phyloP scores from a whole-genome alignment of 1,140 invertebrate species.

The Caligus rogercresseyi region DNA sequence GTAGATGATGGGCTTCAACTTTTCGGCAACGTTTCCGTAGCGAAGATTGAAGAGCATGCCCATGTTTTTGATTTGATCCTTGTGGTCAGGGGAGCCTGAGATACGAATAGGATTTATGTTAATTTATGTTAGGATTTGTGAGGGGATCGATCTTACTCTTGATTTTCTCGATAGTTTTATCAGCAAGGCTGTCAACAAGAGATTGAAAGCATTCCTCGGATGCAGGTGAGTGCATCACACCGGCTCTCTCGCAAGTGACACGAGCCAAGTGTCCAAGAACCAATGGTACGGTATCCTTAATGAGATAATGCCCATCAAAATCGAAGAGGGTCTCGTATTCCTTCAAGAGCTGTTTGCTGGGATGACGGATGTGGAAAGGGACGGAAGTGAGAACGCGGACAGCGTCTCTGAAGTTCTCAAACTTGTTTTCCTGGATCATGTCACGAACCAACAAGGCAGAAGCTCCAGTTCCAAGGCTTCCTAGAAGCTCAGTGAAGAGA shows the following conservation, averaged over 20 bases:
- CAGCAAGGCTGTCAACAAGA: neutral
- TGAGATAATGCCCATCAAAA: neutral
- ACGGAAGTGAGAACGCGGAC: neutral
- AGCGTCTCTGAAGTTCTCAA: constrained; percentile 11
- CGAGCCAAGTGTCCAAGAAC: constrained; percentile 10
- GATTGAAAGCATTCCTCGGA: neutral
- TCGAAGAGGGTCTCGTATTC: constrained; percentile 3
- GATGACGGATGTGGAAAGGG: constrained; percentile 11
- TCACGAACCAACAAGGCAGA: constrained; percentile 10
- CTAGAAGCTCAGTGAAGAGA: constrained; percentile 9
- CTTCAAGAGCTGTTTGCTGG: constrained; percentile 10
- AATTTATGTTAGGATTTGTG: neutral
- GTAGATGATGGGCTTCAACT: neutral
- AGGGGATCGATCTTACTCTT: no score
- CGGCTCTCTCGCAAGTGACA: constrained; percentile 9
- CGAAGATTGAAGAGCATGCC: neutral
- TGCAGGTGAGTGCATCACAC: neutral
- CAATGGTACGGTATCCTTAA: constrained; percentile 11
- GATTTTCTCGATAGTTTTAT: constrained; percentile 9
- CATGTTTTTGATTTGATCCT: constrained; percentile 1
- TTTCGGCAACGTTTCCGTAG: neutral
- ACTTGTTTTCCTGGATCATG: neutral
- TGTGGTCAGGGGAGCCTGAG: neutral
- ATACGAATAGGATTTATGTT: neutral
- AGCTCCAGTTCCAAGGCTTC: constrained; percentile 7